Evolutionary conservation across 2,113 vertebrate species (phyloP).

Genomic region (Rhabdornis inornatus): DNA sequence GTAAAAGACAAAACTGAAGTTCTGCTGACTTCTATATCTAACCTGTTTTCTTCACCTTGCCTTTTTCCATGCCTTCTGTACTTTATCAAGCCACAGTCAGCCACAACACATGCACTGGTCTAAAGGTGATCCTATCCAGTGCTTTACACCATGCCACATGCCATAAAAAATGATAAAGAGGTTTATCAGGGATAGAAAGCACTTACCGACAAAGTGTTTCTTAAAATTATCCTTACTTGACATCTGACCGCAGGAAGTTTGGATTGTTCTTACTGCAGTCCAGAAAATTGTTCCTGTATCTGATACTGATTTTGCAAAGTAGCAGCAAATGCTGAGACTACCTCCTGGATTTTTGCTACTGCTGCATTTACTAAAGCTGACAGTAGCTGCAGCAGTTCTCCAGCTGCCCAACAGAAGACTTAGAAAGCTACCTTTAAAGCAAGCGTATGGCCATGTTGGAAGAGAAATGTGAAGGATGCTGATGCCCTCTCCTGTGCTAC

Average conservation of each 20-base stretch:
- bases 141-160: neutral
- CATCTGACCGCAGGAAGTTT: neutral
- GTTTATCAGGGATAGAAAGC: neutral
- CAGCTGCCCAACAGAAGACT: neutral
- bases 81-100: neutral
- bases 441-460: neutral
- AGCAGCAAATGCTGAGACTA: neutral
- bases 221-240: neutral
- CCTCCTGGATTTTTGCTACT: neutral
- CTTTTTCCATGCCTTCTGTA: neutral
- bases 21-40: neutral
- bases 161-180: neutral
- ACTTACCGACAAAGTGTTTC: neutral
- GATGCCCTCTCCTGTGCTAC: neutral
- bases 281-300: neutral
- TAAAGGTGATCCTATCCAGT: neutral
- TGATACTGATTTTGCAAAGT: neutral
- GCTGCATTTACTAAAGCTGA: neutral
- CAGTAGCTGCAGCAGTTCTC: neutral
- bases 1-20: neutral
- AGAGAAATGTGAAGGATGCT: neutral
- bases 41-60: neutral
- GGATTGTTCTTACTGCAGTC: neutral
- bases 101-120: neutral
- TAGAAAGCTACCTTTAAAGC: neutral